Conservation (phyloP, 2,797 vertebrate species). For the Eutrigla gurnardus region DNA sequence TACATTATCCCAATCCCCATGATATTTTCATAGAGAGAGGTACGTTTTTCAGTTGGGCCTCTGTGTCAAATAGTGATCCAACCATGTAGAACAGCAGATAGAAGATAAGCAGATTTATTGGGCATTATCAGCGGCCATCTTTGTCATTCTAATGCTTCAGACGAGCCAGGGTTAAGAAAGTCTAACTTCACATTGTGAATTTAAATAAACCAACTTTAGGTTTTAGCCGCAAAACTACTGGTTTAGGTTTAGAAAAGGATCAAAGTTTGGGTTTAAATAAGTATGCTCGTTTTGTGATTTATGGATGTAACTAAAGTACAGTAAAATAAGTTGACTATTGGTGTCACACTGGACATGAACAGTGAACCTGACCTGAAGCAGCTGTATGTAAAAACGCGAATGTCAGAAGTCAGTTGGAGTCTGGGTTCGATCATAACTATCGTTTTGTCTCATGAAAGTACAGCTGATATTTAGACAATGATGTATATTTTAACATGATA, state of each 20-base stretch:
- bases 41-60: too few species aligned
- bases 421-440: not conserved
- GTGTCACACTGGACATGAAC: not conserved
- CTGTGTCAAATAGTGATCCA: not conserved
- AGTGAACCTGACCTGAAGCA: not conserved
- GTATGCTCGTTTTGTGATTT: not conserved
- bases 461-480: not conserved
- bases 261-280: not conserved
- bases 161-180: not conserved
- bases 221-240: not conserved
- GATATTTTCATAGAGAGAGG: too few species aligned
- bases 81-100: not conserved
- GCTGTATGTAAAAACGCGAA: too few species aligned
- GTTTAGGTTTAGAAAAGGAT: not conserved
- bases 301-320: not conserved
- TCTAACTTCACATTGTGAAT: not conserved
- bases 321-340: too few species aligned
- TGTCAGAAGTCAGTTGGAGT: not conserved
- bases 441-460: slow-evolving; percentile 8
- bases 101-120: not conserved
- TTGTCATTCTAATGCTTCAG: not conserved
- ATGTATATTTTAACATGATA: slow-evolving; percentile 2
- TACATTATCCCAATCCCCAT: too few species aligned
- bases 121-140: not conserved
- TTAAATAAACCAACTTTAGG: not conserved